Evolutionary conservation across 2,113 vertebrate species (phyloP).

Genomic region (Todiramphus chloris): DNA sequence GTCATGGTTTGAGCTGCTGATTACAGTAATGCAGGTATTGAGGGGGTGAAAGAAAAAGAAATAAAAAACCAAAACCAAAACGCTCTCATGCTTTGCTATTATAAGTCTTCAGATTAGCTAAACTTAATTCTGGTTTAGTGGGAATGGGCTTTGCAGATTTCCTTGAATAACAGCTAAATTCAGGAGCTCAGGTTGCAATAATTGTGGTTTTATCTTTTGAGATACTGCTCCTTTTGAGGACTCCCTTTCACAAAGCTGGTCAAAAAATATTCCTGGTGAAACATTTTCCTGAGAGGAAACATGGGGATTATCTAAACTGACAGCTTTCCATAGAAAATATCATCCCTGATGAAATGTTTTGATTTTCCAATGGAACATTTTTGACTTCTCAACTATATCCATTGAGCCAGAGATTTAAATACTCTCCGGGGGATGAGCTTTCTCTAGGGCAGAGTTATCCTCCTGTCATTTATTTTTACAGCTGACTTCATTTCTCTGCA

Average conservation of each 20-base stretch:
- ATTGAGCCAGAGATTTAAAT: neutral
- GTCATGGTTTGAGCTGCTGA: neutral
- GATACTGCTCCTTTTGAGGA: neutral
- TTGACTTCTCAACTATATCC: neutral
- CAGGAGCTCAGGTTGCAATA: neutral
- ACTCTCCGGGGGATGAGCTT: neutral
- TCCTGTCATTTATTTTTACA: neutral
- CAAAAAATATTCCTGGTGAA: neutral
- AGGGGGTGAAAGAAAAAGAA: neutral
- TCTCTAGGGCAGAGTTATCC: neutral
- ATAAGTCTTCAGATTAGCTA: neutral
- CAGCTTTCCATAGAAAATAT: neutral
- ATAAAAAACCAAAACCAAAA: neutral
- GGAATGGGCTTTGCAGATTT: neutral
- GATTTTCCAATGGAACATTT: neutral
- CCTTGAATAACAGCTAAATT: neutral
- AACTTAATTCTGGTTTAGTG: neutral
- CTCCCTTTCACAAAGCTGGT: neutral
- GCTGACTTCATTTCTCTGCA: neutral
- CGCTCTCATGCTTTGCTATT: fast-evolving
- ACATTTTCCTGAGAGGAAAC: neutral
- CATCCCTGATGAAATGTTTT: neutral
- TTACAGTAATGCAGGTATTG: neutral
- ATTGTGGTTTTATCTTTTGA: neutral
- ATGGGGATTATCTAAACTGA: neutral